Evolutionary conservation across 2,888 invertebrate species (phyloP).

Genomic region (Heterodera filipjevi): DNA sequence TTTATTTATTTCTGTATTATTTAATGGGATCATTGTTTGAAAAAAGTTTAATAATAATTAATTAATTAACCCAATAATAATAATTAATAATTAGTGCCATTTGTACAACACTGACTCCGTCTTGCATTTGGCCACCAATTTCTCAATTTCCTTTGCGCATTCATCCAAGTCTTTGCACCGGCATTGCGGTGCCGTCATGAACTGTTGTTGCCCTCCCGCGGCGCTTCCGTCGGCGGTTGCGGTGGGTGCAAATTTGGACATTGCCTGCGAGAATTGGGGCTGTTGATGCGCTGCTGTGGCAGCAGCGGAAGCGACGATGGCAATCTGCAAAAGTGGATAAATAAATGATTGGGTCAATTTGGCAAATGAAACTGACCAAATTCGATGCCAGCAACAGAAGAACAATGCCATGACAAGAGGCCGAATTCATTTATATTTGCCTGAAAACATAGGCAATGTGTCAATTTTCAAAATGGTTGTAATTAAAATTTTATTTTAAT

Average conservation of each 20-base stretch:
- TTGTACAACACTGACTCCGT: slow-evolving; percentile 19
- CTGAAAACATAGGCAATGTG: no score
- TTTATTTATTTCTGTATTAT: no score
- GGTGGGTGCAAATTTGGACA: slow-evolving; percentile 4
- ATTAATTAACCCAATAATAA: no score
- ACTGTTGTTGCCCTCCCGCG: slow-evolving; percentile 35
- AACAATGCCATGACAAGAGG: no score
- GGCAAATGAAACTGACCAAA: not conserved
- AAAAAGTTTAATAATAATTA: no score
- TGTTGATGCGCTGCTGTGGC: not conserved
- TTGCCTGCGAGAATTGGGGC: slow-evolving; percentile 2
- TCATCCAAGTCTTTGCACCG: slow-evolving; percentile 56
- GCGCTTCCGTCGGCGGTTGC: not conserved
- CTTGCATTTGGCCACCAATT: slow-evolving; percentile 28
- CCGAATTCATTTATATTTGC: no score
- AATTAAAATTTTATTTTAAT: no score
- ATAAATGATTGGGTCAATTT: not conserved
- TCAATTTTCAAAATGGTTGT: no score
- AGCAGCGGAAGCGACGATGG: not conserved
- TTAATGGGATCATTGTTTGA: no score
- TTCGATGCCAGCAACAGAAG: not conserved
- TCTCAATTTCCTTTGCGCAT: slow-evolving; percentile 47
- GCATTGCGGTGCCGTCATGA: slow-evolving; percentile 54
- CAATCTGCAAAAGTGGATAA: not conserved
- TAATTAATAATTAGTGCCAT: not conserved